Conservation (phyloP, 2,113 vertebrate genomes). For the Marcusenius ussheri region DNA sequence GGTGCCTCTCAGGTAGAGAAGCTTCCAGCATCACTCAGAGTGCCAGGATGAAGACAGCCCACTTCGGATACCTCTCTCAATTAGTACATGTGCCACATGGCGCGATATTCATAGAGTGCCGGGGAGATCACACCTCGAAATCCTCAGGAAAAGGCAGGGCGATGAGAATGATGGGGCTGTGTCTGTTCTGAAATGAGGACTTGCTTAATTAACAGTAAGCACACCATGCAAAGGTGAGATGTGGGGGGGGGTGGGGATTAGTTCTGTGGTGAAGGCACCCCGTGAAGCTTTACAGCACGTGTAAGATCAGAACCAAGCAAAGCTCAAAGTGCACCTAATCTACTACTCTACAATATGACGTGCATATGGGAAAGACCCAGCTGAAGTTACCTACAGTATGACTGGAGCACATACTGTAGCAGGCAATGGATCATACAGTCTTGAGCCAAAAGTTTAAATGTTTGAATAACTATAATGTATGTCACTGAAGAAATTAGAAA, state of each 20-base stretch:
- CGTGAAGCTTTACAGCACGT: neutral
- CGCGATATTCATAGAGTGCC: neutral
- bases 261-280: neutral
- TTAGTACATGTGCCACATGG: neutral
- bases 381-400: neutral
- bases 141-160: neutral
- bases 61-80: neutral
- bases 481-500: neutral
- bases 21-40: neutral
- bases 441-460: neutral
- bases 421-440: neutral
- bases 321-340: neutral
- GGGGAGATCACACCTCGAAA: neutral
- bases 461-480: neutral
- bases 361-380: neutral
- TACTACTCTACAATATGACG: neutral
- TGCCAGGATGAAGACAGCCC: neutral
- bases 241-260: neutral
- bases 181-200: neutral
- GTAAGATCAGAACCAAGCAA: neutral
- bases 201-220: neutral
- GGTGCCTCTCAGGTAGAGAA: neutral
- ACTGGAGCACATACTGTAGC: too few species aligned
- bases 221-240: neutral
- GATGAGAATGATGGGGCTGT: neutral